Percentiles rank a stretch among this genome's conserved stretches.
phyloP scores from a whole-genome alignment of 2,113 vertebrate species.

The Peromyscus maniculatus region DNA sequence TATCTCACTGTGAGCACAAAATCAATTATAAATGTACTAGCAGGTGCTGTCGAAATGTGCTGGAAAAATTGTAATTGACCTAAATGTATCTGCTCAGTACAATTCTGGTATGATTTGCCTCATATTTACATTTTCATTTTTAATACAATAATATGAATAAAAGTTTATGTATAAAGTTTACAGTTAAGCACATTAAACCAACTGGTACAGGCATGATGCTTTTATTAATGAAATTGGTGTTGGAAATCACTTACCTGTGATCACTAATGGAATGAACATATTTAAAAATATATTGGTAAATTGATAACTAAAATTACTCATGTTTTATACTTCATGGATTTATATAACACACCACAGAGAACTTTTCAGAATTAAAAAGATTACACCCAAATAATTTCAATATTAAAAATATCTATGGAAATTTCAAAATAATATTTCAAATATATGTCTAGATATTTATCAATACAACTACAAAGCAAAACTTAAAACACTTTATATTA shows the following conservation, averaged over 20 bases:
- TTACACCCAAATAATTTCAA: background rate
- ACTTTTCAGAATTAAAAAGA: conserved; percentile 7
- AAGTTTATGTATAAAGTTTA: background rate
- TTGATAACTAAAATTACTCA: background rate
- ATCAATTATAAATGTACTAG: conserved; percentile 68
- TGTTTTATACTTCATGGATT: background rate
- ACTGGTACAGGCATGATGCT: background rate
- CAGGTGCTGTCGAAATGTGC: conserved; percentile 59
- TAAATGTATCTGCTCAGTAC: conserved; percentile 12
- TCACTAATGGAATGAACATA: background rate
- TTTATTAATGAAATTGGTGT: background rate
- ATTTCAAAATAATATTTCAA: background rate
- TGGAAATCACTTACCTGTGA: conserved; percentile 5
- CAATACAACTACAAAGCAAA: background rate
- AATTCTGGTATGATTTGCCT: background rate
- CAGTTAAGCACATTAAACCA: background rate
- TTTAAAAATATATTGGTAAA: background rate
- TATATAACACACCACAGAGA: background rate
- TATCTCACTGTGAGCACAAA: conserved; percentile 70
- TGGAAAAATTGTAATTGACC: conserved; percentile 62
- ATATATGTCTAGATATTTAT: background rate
- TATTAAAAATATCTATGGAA: background rate
- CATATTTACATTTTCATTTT: background rate
- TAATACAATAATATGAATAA: background rate
- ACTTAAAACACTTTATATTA: background rate